A percentile compares a stretch with the other conserved stretches of the same genome.
These are phyloP conservation scores for Ophioninae sp. DNA, from an alignment of 2,888 invertebrate genomes.

Conservation along the genomic window DNA sequence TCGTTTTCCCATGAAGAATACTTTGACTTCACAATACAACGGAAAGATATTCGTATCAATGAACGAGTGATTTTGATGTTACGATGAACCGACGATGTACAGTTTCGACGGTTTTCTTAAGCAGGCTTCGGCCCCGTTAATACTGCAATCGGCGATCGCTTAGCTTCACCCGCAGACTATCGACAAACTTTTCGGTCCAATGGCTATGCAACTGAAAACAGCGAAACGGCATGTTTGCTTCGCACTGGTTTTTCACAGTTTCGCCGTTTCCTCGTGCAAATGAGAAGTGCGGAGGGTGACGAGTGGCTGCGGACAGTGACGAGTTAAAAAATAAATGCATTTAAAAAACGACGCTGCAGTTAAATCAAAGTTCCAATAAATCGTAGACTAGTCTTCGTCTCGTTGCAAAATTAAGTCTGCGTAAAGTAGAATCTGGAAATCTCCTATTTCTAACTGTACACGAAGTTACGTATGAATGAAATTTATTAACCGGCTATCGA, in stretches of 20 bases:
- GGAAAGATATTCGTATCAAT: background rate
- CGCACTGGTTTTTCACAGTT: too few relatives aligned
- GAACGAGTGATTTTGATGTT: background rate
- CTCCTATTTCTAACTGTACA: background rate
- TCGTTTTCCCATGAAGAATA: conserved; percentile 30
- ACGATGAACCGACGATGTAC: background rate
- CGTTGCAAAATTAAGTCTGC: background rate
- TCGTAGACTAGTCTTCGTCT: background rate
- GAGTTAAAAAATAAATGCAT: too few relatives aligned
- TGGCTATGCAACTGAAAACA: too few relatives aligned
- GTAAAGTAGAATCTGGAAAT: background rate
- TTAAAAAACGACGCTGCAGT: too few relatives aligned
- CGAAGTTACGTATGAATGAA: background rate
- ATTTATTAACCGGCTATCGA: background rate
- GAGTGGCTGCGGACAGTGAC: too few relatives aligned
- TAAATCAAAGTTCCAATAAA: background rate
- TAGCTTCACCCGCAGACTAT: too few relatives aligned
- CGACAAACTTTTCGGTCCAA: too few relatives aligned
- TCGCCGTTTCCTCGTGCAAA: too few relatives aligned
- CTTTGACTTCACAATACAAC: background rate
- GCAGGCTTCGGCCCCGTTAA: too few relatives aligned
- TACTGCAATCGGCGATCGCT: too few relatives aligned
- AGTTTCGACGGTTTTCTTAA: background rate
- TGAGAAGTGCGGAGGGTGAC: too few relatives aligned
- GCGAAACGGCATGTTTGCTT: too few relatives aligned